These are phyloP conservation scores for Drosophila basisetae DNA, from an alignment of 2,888 invertebrate genomes.

Conservation along the genomic window DNA sequence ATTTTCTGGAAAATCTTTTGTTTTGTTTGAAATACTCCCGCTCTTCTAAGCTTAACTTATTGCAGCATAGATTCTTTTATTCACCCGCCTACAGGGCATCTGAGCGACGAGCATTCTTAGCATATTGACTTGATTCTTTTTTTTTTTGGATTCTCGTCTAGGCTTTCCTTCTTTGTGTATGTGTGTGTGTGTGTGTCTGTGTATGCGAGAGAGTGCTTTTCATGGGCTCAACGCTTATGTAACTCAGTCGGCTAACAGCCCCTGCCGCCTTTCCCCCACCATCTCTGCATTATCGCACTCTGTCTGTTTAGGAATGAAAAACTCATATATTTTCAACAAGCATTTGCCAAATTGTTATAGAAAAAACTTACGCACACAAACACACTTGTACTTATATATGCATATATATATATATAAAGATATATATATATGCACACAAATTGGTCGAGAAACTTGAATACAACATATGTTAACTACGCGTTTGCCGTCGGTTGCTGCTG, in stretches of 20 bases:
- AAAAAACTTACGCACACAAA: slow-evolving; percentile 47
- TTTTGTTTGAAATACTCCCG: neutral
- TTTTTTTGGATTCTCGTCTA: slow-evolving; percentile 14
- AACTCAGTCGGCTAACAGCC: slow-evolving; percentile 55
- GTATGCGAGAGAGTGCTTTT: slow-evolving; percentile 23
- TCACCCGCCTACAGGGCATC: slow-evolving; percentile 22
- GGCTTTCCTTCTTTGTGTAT: slow-evolving; percentile 13
- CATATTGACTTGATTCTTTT: slow-evolving; percentile 38
- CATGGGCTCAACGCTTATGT: slow-evolving; percentile 61
- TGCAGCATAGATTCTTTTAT: neutral
- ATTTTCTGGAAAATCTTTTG: neutral
- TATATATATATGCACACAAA: slow-evolving; percentile 31
- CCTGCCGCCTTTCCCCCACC: neutral
- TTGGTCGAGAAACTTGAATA: slow-evolving; percentile 61
- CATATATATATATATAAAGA: neutral
- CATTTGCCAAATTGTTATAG: slow-evolving; percentile 74
- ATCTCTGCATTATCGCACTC: slow-evolving; percentile 4
- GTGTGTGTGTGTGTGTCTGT: neutral
- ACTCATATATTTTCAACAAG: slow-evolving; percentile 66
- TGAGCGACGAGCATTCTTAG: neutral
- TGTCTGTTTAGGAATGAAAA: slow-evolving; percentile 46
- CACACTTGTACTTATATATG: neutral
- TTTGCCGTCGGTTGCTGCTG: slow-evolving; percentile 48
- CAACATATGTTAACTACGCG: slow-evolving; percentile 75
- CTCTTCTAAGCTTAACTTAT: neutral